Conservation (phyloP, 1,140 invertebrate genomes). For the Asobara japonica region DNA sequence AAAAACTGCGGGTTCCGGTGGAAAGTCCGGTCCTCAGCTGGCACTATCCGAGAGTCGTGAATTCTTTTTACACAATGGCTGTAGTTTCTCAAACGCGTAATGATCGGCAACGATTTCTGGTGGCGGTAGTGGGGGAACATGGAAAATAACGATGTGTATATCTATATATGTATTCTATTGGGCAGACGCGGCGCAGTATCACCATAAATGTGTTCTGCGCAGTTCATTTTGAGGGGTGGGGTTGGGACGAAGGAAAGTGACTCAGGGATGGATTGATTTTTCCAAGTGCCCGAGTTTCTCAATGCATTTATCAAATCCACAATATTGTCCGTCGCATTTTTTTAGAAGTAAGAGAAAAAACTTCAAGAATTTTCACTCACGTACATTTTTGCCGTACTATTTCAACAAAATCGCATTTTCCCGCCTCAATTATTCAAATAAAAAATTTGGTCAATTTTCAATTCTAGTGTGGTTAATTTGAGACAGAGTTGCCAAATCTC, state of each 20-base stretch:
- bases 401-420: too few species aligned
- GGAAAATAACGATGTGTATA: slow-evolving; percentile 42
- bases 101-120: slow-evolving; percentile 53
- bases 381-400: too few species aligned
- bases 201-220: slow-evolving; percentile 43
- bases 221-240: slow-evolving; percentile 23
- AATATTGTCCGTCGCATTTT: too few species aligned
- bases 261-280: not conserved
- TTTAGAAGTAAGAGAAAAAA: too few species aligned
- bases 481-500: too few species aligned
- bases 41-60: slow-evolving; percentile 59
- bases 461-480: too few species aligned
- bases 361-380: too few species aligned
- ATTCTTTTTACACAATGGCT: slow-evolving; percentile 64
- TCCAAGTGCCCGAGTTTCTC: not conserved
- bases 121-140: slow-evolving; percentile 37
- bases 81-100: slow-evolving; percentile 50
- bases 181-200: slow-evolving; percentile 54
- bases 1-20: slow-evolving; percentile 59
- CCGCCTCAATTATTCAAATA: too few species aligned
- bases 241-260: not conserved
- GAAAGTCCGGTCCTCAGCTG: slow-evolving; percentile 52
- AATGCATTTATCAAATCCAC: too few species aligned
- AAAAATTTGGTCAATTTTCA: too few species aligned
- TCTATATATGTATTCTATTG: slow-evolving; percentile 31